phyloP scores from a whole-genome alignment of 1,140 invertebrate genomes.

The Drosophila murphyi region DNA sequence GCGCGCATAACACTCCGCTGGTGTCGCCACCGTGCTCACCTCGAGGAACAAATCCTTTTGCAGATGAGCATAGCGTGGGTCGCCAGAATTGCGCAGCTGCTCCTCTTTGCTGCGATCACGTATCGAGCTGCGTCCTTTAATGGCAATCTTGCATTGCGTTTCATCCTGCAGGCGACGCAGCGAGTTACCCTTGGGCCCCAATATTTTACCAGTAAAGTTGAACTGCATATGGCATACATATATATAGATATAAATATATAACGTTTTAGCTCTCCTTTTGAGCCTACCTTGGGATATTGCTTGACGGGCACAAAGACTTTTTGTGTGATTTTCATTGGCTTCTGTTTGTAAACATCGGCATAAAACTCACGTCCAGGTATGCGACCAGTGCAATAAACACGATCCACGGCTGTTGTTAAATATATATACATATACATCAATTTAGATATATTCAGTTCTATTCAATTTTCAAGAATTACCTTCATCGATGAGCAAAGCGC shows the following conservation, averaged over 20 bases:
- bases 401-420: conserved; percentile 58
- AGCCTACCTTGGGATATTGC: conserved; percentile 91
- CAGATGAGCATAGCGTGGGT: conserved; percentile 94
- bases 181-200: conserved; percentile 96
- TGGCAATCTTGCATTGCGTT: conserved; percentile 96
- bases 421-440: neutral
- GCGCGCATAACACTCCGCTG: conserved; percentile 93
- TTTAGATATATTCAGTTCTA: neutral
- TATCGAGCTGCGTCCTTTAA: conserved; percentile 95
- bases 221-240: conserved; percentile 87
- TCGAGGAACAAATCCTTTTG: conserved; percentile 95
- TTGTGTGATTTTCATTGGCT: conserved; percentile 92
- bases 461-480: conserved; percentile 39
- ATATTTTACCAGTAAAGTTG: conserved; percentile 96
- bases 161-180: conserved; percentile 95
- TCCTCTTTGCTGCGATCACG: conserved; percentile 95
- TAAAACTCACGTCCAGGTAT: conserved; percentile 79
- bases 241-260: neutral
- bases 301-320: conserved; percentile 91
- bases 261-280: neutral
- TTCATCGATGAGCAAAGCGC: conserved; percentile 69
- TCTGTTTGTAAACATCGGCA: conserved; percentile 85
- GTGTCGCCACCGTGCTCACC: conserved; percentile 93
- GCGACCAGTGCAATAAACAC: conserved; percentile 75
- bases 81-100: conserved; percentile 91